phyloP scores from a whole-genome alignment of 2,113 vertebrate genomes.

The Pogona vitticeps region DNA sequence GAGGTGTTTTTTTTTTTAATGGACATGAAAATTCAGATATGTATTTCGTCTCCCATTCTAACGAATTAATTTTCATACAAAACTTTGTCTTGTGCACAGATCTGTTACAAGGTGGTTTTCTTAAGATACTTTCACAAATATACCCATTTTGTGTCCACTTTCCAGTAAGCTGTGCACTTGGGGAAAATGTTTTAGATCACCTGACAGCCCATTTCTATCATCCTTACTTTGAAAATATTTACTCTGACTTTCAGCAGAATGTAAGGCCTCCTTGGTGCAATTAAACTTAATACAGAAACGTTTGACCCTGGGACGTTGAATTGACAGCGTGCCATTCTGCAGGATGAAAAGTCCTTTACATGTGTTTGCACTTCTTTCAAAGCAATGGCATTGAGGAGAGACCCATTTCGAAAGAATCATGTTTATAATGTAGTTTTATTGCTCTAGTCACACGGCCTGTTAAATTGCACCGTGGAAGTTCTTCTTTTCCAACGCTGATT shows the following conservation, averaged over 20 bases:
- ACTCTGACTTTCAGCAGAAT: neutral
- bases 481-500: slow-evolving; percentile 59
- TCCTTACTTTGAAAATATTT: neutral
- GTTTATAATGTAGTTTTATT: slow-evolving; percentile 46
- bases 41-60: too few species aligned
- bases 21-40: too few species aligned
- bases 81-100: too few species aligned
- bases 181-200: too few species aligned
- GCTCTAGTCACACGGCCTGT: slow-evolving; percentile 36
- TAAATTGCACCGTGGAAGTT: slow-evolving; percentile 55
- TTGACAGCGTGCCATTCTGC: slow-evolving; percentile 10
- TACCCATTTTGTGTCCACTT: too few species aligned
- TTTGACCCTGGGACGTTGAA: slow-evolving; percentile 28
- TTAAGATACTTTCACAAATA: too few species aligned
- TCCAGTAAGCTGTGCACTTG: neutral
- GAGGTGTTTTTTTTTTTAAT: too few species aligned
- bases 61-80: too few species aligned
- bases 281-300: neutral
- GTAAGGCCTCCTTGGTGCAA: neutral
- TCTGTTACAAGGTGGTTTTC: too few species aligned
- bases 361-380: slow-evolving; percentile 41
- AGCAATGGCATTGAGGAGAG: slow-evolving; percentile 40
- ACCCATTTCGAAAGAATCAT: slow-evolving; percentile 42
- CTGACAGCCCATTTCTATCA: neutral
- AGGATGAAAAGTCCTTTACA: slow-evolving; percentile 24